A percentile compares a stretch with the other conserved stretches of the same genome.
phyloP scores from a whole-genome alignment of 92 coral and sea anemone species.

The Chrysogorgia sp. region DNA sequence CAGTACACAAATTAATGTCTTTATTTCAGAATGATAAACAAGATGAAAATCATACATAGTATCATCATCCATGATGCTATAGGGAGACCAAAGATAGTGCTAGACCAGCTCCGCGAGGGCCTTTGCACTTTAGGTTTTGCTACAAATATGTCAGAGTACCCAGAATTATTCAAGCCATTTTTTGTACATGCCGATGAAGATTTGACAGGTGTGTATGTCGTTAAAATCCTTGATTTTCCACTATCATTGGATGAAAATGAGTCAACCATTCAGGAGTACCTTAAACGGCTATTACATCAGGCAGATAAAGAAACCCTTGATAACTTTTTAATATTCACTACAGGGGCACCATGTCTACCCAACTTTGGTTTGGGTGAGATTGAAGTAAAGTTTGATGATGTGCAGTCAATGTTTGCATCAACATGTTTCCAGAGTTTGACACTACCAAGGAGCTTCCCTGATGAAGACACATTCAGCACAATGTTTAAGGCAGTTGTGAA shows the following conservation, averaged over 20 bases:
- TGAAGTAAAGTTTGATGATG: slow-evolving; percentile 58
- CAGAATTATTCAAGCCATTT: slow-evolving; percentile 35
- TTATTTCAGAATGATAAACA: slow-evolving; percentile 58
- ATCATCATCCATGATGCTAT: slow-evolving; percentile 55
- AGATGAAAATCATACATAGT: slow-evolving; percentile 44
- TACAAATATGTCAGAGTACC: slow-evolving; percentile 25
- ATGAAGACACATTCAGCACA: slow-evolving; percentile 45
- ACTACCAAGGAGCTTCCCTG: slow-evolving; percentile 58
- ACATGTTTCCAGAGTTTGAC: slow-evolving; percentile 61
- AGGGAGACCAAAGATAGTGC: slow-evolving; percentile 61
- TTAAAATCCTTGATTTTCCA: background rate
- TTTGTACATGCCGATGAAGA: slow-evolving; percentile 29
- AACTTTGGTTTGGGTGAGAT: slow-evolving; percentile 64
- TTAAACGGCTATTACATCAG: slow-evolving; percentile 31
- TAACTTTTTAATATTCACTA: slow-evolving; percentile 53
- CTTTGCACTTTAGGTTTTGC: slow-evolving; percentile 51
- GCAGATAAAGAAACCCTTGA: slow-evolving; percentile 45
- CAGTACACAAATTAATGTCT: no score
- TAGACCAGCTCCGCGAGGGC: slow-evolving; percentile 58
- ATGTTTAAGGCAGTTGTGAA: slow-evolving; percentile 57
- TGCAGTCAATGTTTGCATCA: slow-evolving; percentile 69
- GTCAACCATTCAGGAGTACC: background rate
- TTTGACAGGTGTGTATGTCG: slow-evolving; percentile 26
- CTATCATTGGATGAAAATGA: background rate
- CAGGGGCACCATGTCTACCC: slow-evolving; percentile 68